Percentiles rank a stretch among this genome's conserved stretches.
Evolutionary conservation across 2,797 vertebrate species (phyloP).

Genomic region (Buceros bicornis): DNA sequence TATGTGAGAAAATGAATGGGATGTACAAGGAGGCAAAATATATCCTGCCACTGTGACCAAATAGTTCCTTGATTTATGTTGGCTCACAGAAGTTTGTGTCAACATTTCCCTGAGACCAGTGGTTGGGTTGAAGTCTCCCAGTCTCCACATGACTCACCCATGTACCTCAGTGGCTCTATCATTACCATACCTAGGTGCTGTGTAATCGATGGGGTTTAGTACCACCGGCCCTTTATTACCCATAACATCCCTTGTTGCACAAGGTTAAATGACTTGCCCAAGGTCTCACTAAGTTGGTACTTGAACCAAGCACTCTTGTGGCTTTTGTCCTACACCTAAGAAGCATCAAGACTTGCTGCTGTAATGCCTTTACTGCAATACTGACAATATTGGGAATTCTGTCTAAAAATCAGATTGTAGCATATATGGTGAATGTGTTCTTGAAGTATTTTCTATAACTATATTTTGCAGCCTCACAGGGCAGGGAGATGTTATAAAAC

Average conservation of each 20-base stretch:
- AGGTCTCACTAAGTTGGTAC: neutral
- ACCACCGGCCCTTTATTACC: neutral
- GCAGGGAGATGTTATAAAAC: neutral
- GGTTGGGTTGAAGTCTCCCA: neutral
- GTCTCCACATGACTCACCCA: neutral
- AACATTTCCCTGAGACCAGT: neutral
- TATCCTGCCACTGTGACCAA: neutral
- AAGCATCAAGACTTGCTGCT: neutral
- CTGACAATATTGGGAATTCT: neutral
- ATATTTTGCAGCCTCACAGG: rapidly evolving
- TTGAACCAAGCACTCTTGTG: neutral
- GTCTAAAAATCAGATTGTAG: neutral
- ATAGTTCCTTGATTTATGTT: neutral
- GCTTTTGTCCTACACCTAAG: neutral
- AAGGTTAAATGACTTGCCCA: neutral
- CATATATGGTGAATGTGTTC: neutral
- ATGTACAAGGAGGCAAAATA: neutral
- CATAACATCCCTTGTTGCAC: neutral
- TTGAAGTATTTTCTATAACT: neutral
- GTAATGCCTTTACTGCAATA: neutral
- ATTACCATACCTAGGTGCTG: neutral
- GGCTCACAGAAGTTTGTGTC: neutral
- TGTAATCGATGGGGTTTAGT: neutral
- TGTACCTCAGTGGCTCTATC: neutral
- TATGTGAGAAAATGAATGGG: neutral